Percentiles rank a stretch among this genome's conserved stretches.
These are phyloP conservation scores for Trissoscelio sp. DNA, from an alignment of 2,888 invertebrate species.

Conservation along the genomic window DNA sequence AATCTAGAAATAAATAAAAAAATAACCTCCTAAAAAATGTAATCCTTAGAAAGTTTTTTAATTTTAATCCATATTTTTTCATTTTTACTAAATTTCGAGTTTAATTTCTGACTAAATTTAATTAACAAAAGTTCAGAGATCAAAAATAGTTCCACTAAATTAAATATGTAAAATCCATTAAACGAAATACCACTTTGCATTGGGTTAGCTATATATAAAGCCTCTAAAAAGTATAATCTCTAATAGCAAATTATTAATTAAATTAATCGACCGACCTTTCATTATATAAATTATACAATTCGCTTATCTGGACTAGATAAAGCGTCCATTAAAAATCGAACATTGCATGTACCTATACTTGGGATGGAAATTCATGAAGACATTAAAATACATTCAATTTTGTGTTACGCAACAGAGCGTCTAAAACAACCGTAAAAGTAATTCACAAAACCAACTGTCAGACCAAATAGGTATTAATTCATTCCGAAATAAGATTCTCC, in stretches of 20 bases:
- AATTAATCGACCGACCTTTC: conserved; percentile 25
- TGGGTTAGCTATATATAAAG: no score
- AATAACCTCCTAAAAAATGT: no score
- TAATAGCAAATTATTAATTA: conserved; percentile 9
- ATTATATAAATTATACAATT: conserved; percentile 10
- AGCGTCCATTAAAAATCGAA: conserved; percentile 17
- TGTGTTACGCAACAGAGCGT: not conserved
- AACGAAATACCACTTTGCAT: no score
- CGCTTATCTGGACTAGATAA: conserved; percentile 13
- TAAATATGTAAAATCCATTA: no score
- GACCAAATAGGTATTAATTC: conserved; percentile 26
- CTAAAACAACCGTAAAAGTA: conserved; percentile 8
- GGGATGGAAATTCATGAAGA: conserved; percentile 21
- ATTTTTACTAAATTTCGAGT: no score
- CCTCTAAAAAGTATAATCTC: not conserved
- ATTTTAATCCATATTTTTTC: no score
- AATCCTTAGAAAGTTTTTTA: no score
- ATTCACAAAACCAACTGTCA: conserved; percentile 5
- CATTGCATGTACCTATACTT: conserved; percentile 7
- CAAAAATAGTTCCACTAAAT: no score
- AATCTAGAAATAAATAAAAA: no score
- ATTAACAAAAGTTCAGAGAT: no score
- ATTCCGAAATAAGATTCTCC: not conserved
- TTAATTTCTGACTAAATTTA: no score
- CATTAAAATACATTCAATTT: conserved; percentile 37